Evolutionary conservation across 2,888 invertebrate genomes (phyloP), one percentile per base, ranked within the genome.

Genomic region (Trissolcus brochymenae): DNA sequence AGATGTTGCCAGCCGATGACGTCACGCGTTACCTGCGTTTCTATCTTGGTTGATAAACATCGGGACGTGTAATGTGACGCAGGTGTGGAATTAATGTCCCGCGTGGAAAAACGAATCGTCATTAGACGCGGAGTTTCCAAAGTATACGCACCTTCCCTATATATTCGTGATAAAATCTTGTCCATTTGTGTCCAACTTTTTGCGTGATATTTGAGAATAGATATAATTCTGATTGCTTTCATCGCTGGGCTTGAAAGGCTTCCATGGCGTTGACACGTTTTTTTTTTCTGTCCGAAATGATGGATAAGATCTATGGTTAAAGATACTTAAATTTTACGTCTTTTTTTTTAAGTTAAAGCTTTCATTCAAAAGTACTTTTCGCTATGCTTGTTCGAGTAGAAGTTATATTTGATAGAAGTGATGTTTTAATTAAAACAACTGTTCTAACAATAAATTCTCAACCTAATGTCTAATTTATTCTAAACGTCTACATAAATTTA

Each of bases 11-110:
- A n/a, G 43, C 62, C 0, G n/a, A 53, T 51, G 66, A 67, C 43
- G 66, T 53, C 57, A 50, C 25, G 19, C 16, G 17, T 41, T 43
- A 40, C 51, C 51, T 53, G 55, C 55, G 35, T 55, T 35, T 64
- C 40, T 35, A 35, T 9, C 9, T 0, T n/a, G 19, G 13, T 17
- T 6, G 60, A 54, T 60, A 68, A 53, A 7, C 14, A 68, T 68
- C 68, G 6, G 9, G 56, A 56, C 21, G 6, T 51, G 66, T 50
- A 57, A 57, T 66, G 50, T 57, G 57, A 65, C 50, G 65, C 65
- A 65, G 65, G 49, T 65, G 50, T 29, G 14, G 65, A 65, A 65
- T 55, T 65, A 65, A 65, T 50, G 21, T 14, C 49, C 55, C 7
- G 29, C 16, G 6, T 25, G 29, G 55, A 54, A 55, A 46, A 55